Evolutionary conservation across 2,888 invertebrate genomes (phyloP).

Genomic region (Torymus texanus): DNA sequence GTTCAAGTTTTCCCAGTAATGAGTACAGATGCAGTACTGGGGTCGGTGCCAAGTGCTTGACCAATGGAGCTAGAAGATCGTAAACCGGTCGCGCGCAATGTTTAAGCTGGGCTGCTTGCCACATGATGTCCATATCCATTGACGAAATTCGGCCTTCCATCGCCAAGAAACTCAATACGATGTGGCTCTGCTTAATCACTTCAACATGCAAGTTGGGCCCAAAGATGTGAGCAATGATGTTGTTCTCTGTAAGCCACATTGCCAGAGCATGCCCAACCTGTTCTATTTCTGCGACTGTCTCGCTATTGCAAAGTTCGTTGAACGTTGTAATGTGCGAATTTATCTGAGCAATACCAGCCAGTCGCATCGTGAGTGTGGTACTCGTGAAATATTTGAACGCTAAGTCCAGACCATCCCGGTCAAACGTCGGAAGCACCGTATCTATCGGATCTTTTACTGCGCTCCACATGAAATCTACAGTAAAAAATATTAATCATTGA

Average conservation of each 20-base stretch:
- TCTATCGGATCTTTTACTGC: constrained; percentile 94
- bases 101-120: constrained; percentile 96
- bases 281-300: constrained; percentile 90
- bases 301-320: constrained; percentile 93
- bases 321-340: constrained; percentile 94
- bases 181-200: constrained; percentile 96
- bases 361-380: constrained; percentile 93
- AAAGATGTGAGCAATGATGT: constrained; percentile 94
- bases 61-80: constrained; percentile 91
- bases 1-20: constrained; percentile 89
- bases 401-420: constrained; percentile 90
- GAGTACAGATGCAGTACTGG: constrained; percentile 93
- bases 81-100: constrained; percentile 96
- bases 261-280: constrained; percentile 89
- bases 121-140: constrained; percentile 93
- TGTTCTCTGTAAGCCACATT: constrained; percentile 91
- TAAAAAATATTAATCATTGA: too few relatives aligned
- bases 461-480: constrained; percentile 93
- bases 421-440: constrained; percentile 87
- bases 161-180: constrained; percentile 93
- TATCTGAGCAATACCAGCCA: constrained; percentile 95
- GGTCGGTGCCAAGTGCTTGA: constrained; percentile 91
- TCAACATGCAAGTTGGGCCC: constrained; percentile 98
- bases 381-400: constrained; percentile 98
- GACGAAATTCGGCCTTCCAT: constrained; percentile 93